Base-by-base conservation (phyloP, 2,888 invertebrate species). In the Dichetophora obliterata region DNA sequence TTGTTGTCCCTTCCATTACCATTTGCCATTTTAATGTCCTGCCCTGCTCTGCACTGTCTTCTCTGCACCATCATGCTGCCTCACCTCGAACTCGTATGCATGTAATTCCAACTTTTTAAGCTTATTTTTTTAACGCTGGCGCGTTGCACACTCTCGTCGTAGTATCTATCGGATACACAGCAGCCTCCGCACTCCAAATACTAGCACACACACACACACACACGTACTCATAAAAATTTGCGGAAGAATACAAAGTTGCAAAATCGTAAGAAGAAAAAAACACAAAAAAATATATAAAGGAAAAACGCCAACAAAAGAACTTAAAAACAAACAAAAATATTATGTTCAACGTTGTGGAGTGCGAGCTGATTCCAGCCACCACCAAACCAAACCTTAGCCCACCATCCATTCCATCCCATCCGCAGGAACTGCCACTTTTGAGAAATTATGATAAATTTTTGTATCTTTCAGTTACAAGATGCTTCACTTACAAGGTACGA, bases 361-460 rank as follows among this genome's bases (percentile, higher is more conserved):
- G 43, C 43, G 43, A 11, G 43, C 14, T 43, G 43, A 43, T 11
- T 14, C 43, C 43, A 43, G 11, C 43, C 11, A 43, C 43, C 43
- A 43, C 11, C 43, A 43, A 43, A 11, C 43, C 43, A 43, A 43
- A 37, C 3, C 43, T 2, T 2, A 43, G 11, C 43, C 43, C 43
- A 43, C 43, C 43, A 43, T 43, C 11, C 37, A 5, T 6, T 11
- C 43, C 43, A 43, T 43, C 43, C 11, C 37, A 37, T 43, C 43
- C 43, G 43, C 43, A 43, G 43, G 43, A 43, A 43, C 37, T 37
- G 65, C 22, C 43, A 22, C 66, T 68, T 68, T 68, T 68, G 48
- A 68, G 50, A 68, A 68, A 68, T 68, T 68, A 50, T 50, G 68
- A 48, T 68, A 48, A 68, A 68, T 27, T 68, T 27, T 68, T 68